Percentiles rank a stretch among this genome's conserved stretches.
phyloP scores from a whole-genome alignment of 2,888 invertebrate species.

The Barypeithes pellucidus region DNA sequence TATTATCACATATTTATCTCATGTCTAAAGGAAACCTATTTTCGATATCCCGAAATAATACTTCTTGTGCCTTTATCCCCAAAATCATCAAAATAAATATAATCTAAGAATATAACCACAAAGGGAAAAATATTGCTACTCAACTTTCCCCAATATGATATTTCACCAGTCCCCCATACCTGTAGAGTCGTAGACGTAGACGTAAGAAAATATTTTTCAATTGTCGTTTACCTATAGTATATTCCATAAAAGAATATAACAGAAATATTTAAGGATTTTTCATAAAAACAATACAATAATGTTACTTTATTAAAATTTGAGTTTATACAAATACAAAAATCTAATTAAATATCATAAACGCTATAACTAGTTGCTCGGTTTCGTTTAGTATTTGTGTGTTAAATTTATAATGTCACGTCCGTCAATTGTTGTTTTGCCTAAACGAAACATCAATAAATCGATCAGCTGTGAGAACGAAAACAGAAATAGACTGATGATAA shows the following conservation, averaged over 20 bases:
- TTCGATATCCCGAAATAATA: not conserved
- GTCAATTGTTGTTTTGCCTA: too few species aligned
- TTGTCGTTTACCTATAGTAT: constrained; percentile 16
- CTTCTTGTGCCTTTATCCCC: not conserved
- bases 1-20: not conserved
- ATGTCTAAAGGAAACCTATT: not conserved
- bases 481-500: too few species aligned
- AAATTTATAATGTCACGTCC: too few species aligned
- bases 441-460: too few species aligned
- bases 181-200: constrained; percentile 64
- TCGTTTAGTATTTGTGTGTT: too few species aligned
- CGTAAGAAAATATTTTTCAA: constrained; percentile 56
- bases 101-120: constrained; percentile 36
- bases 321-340: too few species aligned
- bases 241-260: constrained; percentile 27
- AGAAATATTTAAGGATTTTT: too few species aligned
- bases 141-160: constrained; percentile 68
- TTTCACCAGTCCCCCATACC: constrained; percentile 68
- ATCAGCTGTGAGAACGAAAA: too few species aligned
- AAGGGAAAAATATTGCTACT: constrained; percentile 67
- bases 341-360: too few species aligned
- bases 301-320: too few species aligned
- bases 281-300: too few species aligned
- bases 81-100: constrained; percentile 47
- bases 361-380: too few species aligned